These are phyloP conservation scores for Calliopum simillimum DNA, from an alignment of 2,888 invertebrate genomes.

Conservation along the genomic window DNA sequence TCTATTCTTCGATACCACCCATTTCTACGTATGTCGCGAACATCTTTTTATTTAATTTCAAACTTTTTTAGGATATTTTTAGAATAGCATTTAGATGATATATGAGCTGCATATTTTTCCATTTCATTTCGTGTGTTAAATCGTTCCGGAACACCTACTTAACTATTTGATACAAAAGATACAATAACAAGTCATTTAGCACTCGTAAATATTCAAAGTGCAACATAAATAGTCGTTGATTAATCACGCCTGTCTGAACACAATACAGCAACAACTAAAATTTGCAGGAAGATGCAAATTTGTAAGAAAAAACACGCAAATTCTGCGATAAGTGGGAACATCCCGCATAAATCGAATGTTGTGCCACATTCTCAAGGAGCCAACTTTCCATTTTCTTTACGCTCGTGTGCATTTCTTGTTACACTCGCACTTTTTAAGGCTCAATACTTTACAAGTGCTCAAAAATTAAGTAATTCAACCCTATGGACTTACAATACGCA, in stretches of 20 bases:
- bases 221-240: constrained; percentile 66
- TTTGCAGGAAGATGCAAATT: neutral
- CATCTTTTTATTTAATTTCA: too few relatives aligned
- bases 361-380: neutral
- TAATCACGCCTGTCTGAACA: constrained; percentile 55
- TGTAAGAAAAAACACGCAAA: neutral
- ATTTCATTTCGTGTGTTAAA: too few relatives aligned
- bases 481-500: neutral
- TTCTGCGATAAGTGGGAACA: neutral
- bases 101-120: too few relatives aligned
- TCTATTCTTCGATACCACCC: too few relatives aligned
- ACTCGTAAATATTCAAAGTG: constrained; percentile 64
- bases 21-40: too few relatives aligned
- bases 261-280: neutral
- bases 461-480: constrained; percentile 22
- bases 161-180: too few relatives aligned
- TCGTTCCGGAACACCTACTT: too few relatives aligned
- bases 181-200: constrained; percentile 56
- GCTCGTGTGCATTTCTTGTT: neutral
- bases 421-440: neutral
- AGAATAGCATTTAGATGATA: too few relatives aligned
- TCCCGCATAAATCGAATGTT: neutral
- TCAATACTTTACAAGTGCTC: neutral
- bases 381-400: constrained; percentile 9
- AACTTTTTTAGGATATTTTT: too few relatives aligned